Conservation (phyloP, 2,797 vertebrate species). For the Hipposideros larvatus region DNA sequence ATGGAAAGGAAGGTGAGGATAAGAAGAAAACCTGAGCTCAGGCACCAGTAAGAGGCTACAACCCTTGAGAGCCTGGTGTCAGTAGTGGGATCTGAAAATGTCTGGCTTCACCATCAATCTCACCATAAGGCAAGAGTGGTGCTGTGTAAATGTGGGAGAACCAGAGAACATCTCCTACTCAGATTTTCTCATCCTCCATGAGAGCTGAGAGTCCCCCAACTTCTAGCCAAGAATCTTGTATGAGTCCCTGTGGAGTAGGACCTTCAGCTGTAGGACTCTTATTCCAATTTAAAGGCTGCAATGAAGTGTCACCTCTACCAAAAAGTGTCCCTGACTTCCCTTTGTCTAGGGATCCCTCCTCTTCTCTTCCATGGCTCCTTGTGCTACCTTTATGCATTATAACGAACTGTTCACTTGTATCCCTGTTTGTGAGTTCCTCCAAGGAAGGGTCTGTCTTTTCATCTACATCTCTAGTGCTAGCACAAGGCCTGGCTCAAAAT, state of each 20-base stretch:
- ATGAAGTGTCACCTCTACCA: background rate
- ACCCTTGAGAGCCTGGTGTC: background rate
- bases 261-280: background rate
- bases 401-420: background rate
- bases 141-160: background rate
- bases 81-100: background rate
- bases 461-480: background rate
- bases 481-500: background rate
- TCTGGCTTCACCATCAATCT: background rate
- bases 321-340: background rate
- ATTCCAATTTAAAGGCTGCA: slow-evolving; percentile 8
- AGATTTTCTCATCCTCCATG: background rate
- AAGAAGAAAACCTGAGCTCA: background rate
- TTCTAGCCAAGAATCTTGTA: background rate
- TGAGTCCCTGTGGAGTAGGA: background rate
- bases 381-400: background rate
- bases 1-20: background rate
- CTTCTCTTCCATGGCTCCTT: background rate
- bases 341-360: background rate
- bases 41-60: background rate
- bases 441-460: background rate
- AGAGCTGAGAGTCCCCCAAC: background rate
- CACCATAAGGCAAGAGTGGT: background rate
- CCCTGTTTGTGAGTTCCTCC: background rate
- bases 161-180: background rate